Conservation (phyloP, 2,888 invertebrate species). For the Nemoura dubitans region DNA sequence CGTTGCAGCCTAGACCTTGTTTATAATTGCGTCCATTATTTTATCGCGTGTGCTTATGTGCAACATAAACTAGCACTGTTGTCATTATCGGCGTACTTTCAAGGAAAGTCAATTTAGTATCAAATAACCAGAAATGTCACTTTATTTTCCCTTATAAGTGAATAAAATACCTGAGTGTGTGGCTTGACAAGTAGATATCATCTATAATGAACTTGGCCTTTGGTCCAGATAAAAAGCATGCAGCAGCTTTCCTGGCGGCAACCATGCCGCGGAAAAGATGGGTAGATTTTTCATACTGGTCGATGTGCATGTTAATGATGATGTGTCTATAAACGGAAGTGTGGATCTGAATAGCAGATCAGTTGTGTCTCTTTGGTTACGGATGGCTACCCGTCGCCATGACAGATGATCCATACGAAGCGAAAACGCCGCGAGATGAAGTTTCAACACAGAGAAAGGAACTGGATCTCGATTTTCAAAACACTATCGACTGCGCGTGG, state of each 20-base stretch:
- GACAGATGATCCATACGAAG: background rate
- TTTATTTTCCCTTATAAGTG: background rate
- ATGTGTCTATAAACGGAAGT: background rate
- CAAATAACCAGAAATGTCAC: background rate
- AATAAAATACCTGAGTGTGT: background rate
- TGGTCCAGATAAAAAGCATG: background rate
- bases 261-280: background rate
- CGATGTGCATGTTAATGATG: background rate
- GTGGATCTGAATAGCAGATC: background rate
- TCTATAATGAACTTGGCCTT: background rate
- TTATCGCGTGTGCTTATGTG: background rate
- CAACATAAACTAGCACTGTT: background rate
- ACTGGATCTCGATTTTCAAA: constrained; percentile 3
- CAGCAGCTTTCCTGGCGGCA: background rate
- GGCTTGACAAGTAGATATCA: background rate
- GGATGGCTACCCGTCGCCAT: background rate
- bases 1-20: background rate
- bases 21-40: background rate
- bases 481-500: background rate
- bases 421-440: background rate
- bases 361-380: background rate
- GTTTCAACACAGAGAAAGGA: background rate
- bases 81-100: background rate
- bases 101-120: background rate
- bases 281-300: background rate